A percentile compares a stretch with the other conserved stretches of the same genome.
phyloP scores from a whole-genome alignment of 2,113 vertebrate genomes.

The Aphyosemion australe region DNA sequence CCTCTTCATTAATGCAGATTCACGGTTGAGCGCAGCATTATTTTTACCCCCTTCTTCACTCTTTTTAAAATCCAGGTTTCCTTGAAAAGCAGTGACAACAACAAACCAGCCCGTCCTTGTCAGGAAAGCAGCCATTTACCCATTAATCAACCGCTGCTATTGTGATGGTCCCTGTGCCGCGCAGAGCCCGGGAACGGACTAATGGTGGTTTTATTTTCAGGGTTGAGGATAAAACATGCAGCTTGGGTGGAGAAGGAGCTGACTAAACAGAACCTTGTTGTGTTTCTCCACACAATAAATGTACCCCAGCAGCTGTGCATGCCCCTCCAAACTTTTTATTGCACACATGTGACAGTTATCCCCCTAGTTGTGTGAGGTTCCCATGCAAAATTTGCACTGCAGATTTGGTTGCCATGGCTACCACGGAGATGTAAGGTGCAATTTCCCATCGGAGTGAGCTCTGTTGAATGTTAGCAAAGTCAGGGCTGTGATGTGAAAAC shows the following conservation, averaged over 20 bases:
- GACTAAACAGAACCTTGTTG: background rate
- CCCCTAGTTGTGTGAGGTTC: conserved; percentile 2
- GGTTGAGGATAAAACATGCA: conserved; percentile 13
- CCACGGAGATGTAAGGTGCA: conserved; percentile 47
- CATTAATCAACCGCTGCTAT: conserved; percentile 48
- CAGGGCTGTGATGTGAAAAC: conserved; percentile 24
- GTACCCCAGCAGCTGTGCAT: background rate
- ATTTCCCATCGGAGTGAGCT: conserved; percentile 44
- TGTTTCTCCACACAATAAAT: background rate
- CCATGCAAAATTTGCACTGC: conserved; percentile 16
- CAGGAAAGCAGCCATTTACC: conserved; percentile 41
- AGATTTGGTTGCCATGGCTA: conserved; percentile 36
- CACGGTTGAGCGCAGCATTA: conserved; percentile 16
- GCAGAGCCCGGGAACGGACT: conserved; percentile 22
- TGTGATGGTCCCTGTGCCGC: conserved; percentile 51
- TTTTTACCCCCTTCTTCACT: background rate
- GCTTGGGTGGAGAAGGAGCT: background rate
- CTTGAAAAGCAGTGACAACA: conserved; percentile 24
- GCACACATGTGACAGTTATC: background rate
- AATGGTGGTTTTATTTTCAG: conserved; percentile 58
- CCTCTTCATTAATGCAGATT: conserved; percentile 25
- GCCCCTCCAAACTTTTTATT: background rate
- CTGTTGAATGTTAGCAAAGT: conserved; percentile 11
- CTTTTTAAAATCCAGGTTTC: conserved; percentile 1
- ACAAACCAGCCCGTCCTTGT: conserved; percentile 39